Conservation (phyloP, 2,113 vertebrate species). For the Ovis aries region ARS-UI_Ramb_v3.0 NC_056056.1:41716001-41716500, state of each 20-base stretch:
- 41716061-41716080: neutral
- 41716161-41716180: neutral
- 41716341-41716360: slow-evolving; percentile 27
- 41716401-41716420: neutral
- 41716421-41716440: neutral
- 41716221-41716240: slow-evolving; percentile 58
- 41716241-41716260: slow-evolving; percentile 33
- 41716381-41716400: neutral
- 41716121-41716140: neutral
- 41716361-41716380: slow-evolving; percentile 1
- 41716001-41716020: neutral
- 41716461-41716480: neutral
- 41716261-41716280: neutral
- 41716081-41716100: neutral
- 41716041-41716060: neutral
- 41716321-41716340: slow-evolving; percentile 39
- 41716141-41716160: neutral
- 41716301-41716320: neutral
- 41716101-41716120: neutral
- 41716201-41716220: slow-evolving; percentile 3
- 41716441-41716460: neutral
- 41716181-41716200: slow-evolving; percentile 40
- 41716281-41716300: slow-evolving; percentile 35
- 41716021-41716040: neutral
- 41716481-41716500: neutral